Percentiles rank a stretch among this genome's conserved stretches.
Evolutionary conservation across 2,888 invertebrate species (phyloP).

Genomic region (Adelognathus sp.): DNA sequence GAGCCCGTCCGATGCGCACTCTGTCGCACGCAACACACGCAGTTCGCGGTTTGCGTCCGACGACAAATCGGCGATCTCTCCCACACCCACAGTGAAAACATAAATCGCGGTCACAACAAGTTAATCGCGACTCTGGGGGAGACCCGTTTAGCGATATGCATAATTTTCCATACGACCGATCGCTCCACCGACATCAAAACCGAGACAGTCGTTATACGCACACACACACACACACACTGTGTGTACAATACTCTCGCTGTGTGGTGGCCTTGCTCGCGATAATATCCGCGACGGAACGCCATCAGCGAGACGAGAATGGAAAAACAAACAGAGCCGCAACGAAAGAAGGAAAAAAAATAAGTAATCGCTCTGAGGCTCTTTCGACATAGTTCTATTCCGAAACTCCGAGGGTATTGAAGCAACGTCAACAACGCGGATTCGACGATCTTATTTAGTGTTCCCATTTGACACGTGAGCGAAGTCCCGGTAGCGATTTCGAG

Average conservation of each 20-base stretch:
- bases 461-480: slow-evolving; percentile 18
- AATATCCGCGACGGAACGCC: slow-evolving; percentile 15
- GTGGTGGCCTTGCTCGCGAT: slow-evolving; percentile 51
- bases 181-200: neutral
- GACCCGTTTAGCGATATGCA: slow-evolving; percentile 19
- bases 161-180: slow-evolving; percentile 53
- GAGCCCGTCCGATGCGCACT: neutral
- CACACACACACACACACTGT: neutral
- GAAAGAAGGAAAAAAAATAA: slow-evolving; percentile 11
- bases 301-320: slow-evolving; percentile 13
- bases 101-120: slow-evolving; percentile 47
- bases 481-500: slow-evolving; percentile 31
- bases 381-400: slow-evolving; percentile 43
- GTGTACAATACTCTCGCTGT: neutral
- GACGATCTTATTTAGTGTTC: slow-evolving; percentile 15
- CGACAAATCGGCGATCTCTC: neutral
- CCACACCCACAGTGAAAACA: slow-evolving; percentile 25
- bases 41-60: neutral
- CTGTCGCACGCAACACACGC: neutral
- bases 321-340: neutral
- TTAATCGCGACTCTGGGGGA: slow-evolving; percentile 44
- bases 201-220: neutral
- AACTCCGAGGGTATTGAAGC: slow-evolving; percentile 18
- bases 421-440: slow-evolving; percentile 11
- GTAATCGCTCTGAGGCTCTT: slow-evolving; percentile 11